Evolutionary conservation across 2,888 invertebrate species (phyloP).

Genomic region (Sclerodermus sp.): DNA sequence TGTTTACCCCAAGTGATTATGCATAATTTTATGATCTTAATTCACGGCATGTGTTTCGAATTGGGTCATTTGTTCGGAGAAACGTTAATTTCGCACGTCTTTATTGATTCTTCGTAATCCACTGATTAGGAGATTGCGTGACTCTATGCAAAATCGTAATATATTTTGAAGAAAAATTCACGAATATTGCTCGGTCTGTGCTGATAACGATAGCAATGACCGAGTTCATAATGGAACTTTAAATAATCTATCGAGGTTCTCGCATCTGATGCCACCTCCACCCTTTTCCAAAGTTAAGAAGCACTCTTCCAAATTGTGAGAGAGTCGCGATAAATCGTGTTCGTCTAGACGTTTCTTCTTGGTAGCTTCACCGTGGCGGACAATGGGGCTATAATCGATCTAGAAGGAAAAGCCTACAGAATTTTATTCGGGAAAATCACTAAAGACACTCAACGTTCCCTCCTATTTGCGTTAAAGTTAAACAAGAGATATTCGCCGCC

Average conservation of each 20-base stretch:
- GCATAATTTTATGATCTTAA: slow-evolving; percentile 48
- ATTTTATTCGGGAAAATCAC: slow-evolving; percentile 7
- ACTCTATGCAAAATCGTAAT: too few species aligned
- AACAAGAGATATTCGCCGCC: too few species aligned
- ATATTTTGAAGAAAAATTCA: too few species aligned
- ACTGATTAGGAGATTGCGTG: too few species aligned
- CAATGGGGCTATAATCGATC: slow-evolving; percentile 12
- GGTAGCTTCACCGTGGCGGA: slow-evolving; percentile 1
- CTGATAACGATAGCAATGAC: too few species aligned
- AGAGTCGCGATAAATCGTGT: slow-evolving; percentile 16
- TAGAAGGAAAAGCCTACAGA: not conserved
- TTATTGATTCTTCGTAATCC: slow-evolving; percentile 7
- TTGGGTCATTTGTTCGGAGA: slow-evolving; percentile 38
- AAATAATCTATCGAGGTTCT: slow-evolving; percentile 21
- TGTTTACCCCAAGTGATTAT: slow-evolving; percentile 40
- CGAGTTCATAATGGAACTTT: slow-evolving; percentile 20
- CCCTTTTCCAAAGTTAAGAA: slow-evolving; percentile 10
- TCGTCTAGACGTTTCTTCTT: slow-evolving; percentile 1
- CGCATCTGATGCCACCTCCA: slow-evolving; percentile 16
- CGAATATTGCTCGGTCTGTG: too few species aligned
- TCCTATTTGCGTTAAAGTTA: too few species aligned
- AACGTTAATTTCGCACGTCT: slow-evolving; percentile 31
- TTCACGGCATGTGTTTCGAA: slow-evolving; percentile 42
- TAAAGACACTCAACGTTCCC: slow-evolving; percentile 6
- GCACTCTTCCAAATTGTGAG: slow-evolving; percentile 8